Conservation (phyloP, 64 coral and sea anemone genomes). For the Hydrozoanthus tunicans region DNA sequence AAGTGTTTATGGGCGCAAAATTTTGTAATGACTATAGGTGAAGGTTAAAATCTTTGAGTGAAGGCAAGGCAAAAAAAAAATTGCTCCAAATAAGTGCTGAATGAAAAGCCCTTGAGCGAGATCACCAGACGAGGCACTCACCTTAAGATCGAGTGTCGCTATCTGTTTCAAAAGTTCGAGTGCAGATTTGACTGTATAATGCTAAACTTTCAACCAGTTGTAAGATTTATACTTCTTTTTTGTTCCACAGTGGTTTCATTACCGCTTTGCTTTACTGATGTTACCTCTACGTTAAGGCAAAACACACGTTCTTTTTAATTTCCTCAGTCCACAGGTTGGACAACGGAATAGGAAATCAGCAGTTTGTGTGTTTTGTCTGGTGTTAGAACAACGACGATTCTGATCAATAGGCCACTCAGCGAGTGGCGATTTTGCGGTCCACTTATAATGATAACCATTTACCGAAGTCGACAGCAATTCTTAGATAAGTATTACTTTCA, state of each 20-base stretch:
- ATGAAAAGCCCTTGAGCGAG: slow-evolving; percentile 23
- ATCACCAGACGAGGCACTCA: neutral
- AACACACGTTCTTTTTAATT: neutral
- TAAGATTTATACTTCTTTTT: neutral
- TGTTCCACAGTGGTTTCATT: neutral
- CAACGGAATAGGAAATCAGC: slow-evolving; percentile 31
- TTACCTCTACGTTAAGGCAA: neutral
- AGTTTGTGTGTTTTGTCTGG: slow-evolving; percentile 32
- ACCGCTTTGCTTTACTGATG: neutral
- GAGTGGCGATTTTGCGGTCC: neutral
- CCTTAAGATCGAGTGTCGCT: neutral
- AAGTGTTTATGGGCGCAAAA: neutral
- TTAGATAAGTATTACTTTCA: no score
- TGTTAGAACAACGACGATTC: neutral
- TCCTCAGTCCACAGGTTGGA: neutral
- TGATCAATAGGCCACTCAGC: neutral
- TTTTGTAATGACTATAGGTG: neutral
- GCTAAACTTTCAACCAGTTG: neutral
- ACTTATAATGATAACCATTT: neutral
- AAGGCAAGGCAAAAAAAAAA: neutral
- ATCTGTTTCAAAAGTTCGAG: neutral
- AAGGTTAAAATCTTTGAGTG: slow-evolving; percentile 18
- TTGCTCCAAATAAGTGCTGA: slow-evolving; percentile 24
- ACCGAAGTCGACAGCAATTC: no score
- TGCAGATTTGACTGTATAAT: no score